Conservation (phyloP, 1,140 invertebrate species). For the Solenopsis invicta region DNA sequence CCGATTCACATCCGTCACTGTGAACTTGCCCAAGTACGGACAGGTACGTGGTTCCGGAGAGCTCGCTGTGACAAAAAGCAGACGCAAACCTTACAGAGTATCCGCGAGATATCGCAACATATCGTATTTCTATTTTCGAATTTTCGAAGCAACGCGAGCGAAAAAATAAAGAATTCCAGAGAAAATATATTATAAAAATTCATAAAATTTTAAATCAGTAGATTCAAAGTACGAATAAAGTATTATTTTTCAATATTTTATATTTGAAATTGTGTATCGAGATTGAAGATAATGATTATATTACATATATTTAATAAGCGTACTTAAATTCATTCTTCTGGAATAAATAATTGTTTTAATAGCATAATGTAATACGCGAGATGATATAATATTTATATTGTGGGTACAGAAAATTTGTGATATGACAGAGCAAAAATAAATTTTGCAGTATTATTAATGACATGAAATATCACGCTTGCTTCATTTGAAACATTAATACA, state of each 20-base stretch:
- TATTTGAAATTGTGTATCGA: not conserved
- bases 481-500: slow-evolving; percentile 44
- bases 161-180: not conserved
- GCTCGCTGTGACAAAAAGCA: slow-evolving; percentile 88
- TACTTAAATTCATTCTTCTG: slow-evolving; percentile 13
- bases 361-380: not conserved
- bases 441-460: slow-evolving; percentile 41
- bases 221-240: not conserved
- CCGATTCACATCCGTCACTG: slow-evolving; percentile 88
- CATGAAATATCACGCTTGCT: slow-evolving; percentile 23
- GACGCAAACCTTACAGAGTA: slow-evolving; percentile 11
- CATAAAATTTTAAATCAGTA: not conserved
- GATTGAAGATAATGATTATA: not conserved
- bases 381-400: slow-evolving; percentile 29
- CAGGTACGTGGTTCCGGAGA: slow-evolving; percentile 89
- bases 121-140: not conserved
- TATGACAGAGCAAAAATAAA: slow-evolving; percentile 37
- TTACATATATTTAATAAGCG: not conserved
- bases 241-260: not conserved
- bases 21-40: slow-evolving; percentile 91
- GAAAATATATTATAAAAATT: not conserved
- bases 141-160: not conserved
- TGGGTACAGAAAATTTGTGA: slow-evolving; percentile 14
- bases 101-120: not conserved
- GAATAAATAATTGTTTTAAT: slow-evolving; percentile 13